These are phyloP conservation scores for Tychaedon coryphoeus DNA, from an alignment of 2,113 vertebrate species.

Conservation along the genomic window DNA sequence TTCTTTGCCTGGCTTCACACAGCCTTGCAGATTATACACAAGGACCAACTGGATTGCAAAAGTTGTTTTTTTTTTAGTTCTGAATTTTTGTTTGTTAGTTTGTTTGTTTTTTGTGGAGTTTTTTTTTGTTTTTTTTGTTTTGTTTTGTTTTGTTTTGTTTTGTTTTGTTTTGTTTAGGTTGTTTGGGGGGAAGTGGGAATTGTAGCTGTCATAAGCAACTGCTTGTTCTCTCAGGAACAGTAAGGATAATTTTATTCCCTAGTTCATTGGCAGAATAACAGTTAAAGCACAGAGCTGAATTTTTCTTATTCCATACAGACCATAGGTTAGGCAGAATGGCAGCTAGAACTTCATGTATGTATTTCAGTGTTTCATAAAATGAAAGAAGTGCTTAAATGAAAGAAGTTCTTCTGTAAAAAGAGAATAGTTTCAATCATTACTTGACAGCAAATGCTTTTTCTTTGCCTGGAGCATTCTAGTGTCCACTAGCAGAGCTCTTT, in stretches of 20 bases:
- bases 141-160: background rate
- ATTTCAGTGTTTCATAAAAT: background rate
- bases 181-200: accelerated
- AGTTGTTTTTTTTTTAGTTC: background rate
- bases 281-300: background rate
- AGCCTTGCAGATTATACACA: background rate
- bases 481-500: background rate
- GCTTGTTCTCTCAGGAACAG: background rate
- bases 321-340: background rate
- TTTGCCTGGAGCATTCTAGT: background rate
- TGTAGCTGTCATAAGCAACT: background rate
- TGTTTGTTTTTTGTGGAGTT: too few species aligned
- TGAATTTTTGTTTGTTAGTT: background rate
- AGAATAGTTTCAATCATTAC: background rate
- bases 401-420: background rate
- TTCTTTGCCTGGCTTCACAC: background rate
- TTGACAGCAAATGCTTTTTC: background rate
- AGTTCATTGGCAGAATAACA: background rate
- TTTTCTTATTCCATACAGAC: background rate
- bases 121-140: too few species aligned
- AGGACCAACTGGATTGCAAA: background rate
- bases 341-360: background rate
- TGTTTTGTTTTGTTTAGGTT: background rate
- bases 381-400: background rate
- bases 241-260: background rate